Evolutionary conservation across 2,888 invertebrate species (phyloP).

Genomic region (Nephrotoma appendiculata): DNA sequence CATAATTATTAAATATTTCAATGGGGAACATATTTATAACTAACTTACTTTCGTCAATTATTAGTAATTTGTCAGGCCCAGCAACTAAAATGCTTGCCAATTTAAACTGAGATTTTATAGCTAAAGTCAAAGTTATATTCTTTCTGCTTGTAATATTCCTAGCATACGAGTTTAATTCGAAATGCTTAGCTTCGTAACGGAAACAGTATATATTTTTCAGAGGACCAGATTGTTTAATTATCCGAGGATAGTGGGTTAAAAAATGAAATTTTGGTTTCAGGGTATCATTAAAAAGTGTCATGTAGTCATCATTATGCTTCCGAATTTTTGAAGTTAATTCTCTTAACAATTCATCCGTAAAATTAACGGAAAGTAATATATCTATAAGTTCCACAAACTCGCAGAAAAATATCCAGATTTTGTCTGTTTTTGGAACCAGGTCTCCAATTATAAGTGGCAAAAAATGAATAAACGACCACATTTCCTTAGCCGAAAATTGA

Average conservation of each 20-base stretch:
- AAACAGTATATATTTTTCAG: neutral
- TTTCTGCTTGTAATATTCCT: neutral
- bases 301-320: neutral
- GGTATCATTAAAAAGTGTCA: neutral
- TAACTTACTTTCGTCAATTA: neutral
- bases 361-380: neutral
- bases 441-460: neutral
- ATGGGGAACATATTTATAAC: neutral
- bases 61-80: neutral
- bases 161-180: neutral
- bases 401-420: neutral
- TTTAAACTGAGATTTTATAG: neutral
- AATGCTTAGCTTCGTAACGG: neutral
- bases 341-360: neutral
- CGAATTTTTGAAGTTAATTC: neutral
- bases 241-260: neutral
- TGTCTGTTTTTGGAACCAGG: neutral
- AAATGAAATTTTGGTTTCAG: neutral
- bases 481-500: neutral
- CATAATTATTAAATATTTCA: neutral
- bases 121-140: neutral
- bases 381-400: neutral
- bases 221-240: neutral
- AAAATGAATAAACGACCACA: no score
- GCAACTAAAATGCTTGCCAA: neutral